Evolutionary conservation across 2,888 invertebrate species (phyloP), one percentile per base, ranked within the genome.

Genomic region (Phorcus lineatus): DNA sequence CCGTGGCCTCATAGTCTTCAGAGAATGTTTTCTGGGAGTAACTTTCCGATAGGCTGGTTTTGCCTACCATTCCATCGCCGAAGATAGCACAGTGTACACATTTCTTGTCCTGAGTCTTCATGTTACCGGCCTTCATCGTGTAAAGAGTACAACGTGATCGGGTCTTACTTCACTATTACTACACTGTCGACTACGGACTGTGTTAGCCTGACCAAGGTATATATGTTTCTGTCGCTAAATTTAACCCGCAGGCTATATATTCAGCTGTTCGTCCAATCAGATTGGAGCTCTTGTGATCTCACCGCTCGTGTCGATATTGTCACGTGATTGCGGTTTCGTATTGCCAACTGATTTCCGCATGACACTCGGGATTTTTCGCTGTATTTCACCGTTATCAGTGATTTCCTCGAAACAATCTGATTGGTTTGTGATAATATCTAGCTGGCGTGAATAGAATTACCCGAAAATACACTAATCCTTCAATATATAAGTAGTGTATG

Each of bases 1-100:
- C 88, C 53, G 90, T 90, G 7, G 89, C 88, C 19, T 80, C 82
- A 75, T 84, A 84, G 19, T 77, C 74, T 22, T 84, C 82, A 55
- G 77, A 79, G 62, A 83, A 84, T 7, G 74, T 53, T 19, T 87
- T 84, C 47, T 87, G 81, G 24, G 86, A 80, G 82, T 88, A 88
- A 57, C 85, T 84, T 31, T 86, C 84, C n/a, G 88, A 86, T 53
- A 90, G 67, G 54, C 88, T 86, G 22, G 88, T 87, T 77, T 90
- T 90, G 9, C 90, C 90, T 6, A 89, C 88, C 90, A 89, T 90
- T 11, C 88, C 89, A 62, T 90, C 89, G 0, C 90, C 90, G 19
- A 90, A 85, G 19, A 90, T 67, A 22, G 88, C 87, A 75, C 89
- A 89, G 79, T 87, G 87, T 9, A 88, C 82, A 54, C 83, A 81